These are phyloP conservation scores for Triplophysa rosa DNA, from an alignment of 2,113 vertebrate species.

Conservation along the genomic window DNA sequence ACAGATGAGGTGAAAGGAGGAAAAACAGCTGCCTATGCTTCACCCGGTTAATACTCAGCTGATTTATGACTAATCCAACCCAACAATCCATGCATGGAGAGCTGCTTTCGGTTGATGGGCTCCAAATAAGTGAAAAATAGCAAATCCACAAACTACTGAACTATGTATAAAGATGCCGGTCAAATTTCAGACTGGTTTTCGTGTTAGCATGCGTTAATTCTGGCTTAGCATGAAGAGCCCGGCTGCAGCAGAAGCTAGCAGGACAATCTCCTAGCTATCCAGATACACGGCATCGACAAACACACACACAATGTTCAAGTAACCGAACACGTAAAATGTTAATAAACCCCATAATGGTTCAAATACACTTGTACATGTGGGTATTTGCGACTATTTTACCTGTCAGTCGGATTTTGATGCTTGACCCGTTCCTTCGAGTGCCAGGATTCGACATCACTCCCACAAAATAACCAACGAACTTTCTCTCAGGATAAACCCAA, in stretches of 20 bases:
- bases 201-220: constrained; percentile 21
- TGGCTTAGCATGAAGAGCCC: constrained; percentile 11
- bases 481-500: constrained; percentile 65
- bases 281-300: constrained; percentile 4
- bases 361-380: background rate
- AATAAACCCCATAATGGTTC: background rate
- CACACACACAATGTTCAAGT: background rate
- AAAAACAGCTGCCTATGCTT: constrained; percentile 35
- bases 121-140: constrained; percentile 8
- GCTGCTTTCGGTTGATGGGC: background rate
- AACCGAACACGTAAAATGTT: background rate
- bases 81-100: constrained; percentile 1
- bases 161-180: background rate
- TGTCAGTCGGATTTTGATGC: constrained; percentile 98
- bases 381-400: constrained; percentile 70
- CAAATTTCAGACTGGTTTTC: background rate
- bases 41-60: constrained; percentile 39
- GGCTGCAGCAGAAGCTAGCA: constrained; percentile 31
- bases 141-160: background rate
- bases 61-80: constrained; percentile 40
- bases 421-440: constrained; percentile 92
- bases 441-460: constrained; percentile 96
- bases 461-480: constrained; percentile 72
- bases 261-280: constrained; percentile 5
- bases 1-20: constrained; percentile 30